Evolutionary conservation across 2,113 vertebrate genomes (phyloP).

Genomic region (Barnardius zonarius): DNA sequence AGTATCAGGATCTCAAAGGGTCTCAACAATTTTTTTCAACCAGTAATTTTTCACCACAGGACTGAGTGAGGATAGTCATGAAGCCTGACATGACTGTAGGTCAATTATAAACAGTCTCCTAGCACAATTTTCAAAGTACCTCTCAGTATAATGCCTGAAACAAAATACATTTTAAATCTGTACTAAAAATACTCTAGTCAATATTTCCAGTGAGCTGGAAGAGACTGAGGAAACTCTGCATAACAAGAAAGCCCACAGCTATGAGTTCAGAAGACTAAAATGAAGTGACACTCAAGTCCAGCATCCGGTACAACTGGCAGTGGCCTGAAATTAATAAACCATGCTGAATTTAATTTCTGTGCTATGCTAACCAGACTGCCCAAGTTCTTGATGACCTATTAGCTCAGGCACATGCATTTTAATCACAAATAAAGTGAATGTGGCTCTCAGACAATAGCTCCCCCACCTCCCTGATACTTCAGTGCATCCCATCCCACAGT

Average conservation of each 20-base stretch:
- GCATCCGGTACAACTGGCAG: not conserved
- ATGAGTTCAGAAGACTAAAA: not conserved
- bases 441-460: not conserved
- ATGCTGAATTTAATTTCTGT: not conserved
- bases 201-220: not conserved
- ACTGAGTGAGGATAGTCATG: not conserved
- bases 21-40: not conserved
- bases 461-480: not conserved
- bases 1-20: not conserved
- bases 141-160: not conserved
- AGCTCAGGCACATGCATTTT: not conserved
- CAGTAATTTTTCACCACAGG: not conserved
- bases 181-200: not conserved
- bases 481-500: fast-evolving
- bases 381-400: not conserved
- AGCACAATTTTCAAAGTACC: not conserved
- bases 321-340: not conserved
- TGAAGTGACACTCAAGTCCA: not conserved
- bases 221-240: not conserved
- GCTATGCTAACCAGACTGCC: not conserved
- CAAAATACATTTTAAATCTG: not conserved
- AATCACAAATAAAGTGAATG: not conserved
- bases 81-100: not conserved
- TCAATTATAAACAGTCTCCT: not conserved
- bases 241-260: not conserved